Evolutionary conservation across 2,113 vertebrate genomes (phyloP).

Genomic region (Buteo buteo): DNA sequence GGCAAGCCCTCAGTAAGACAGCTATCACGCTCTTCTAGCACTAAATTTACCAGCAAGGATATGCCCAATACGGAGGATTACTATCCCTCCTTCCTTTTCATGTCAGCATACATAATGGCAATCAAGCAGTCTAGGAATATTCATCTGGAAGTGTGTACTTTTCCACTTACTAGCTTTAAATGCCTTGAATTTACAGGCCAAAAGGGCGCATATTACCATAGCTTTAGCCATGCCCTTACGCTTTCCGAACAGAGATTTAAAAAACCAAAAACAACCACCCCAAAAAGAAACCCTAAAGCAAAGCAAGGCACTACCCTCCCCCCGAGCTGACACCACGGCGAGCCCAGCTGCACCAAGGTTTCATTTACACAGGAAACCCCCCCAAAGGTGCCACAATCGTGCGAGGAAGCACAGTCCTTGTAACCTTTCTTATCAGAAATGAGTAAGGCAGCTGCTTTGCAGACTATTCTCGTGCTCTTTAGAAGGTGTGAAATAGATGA

Average conservation of each 20-base stretch:
- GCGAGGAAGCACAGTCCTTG: background rate
- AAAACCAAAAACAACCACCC: too few species aligned
- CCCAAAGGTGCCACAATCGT: background rate
- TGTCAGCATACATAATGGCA: too few species aligned
- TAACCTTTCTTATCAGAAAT: background rate
- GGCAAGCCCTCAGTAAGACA: background rate
- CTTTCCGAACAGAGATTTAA: background rate
- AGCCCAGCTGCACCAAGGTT: background rate
- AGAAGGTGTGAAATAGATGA: conserved; percentile 42
- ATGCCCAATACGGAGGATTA: accelerated
- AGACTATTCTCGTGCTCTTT: background rate
- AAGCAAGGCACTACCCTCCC: background rate
- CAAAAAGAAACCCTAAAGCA: accelerated
- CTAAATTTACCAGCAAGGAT: background rate
- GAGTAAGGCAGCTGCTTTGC: background rate
- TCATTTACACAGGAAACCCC: conserved; percentile 51
- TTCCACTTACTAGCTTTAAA: accelerated
- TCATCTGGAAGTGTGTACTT: background rate
- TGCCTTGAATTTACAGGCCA: background rate
- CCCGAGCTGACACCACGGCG: accelerated
- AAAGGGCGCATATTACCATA: background rate
- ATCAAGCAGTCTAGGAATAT: background rate
- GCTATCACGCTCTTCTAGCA: background rate
- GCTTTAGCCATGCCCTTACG: background rate
- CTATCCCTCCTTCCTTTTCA: background rate